Conservation (phyloP, 2,113 vertebrate genomes). For the Proterorhinus semilunaris region DNA sequence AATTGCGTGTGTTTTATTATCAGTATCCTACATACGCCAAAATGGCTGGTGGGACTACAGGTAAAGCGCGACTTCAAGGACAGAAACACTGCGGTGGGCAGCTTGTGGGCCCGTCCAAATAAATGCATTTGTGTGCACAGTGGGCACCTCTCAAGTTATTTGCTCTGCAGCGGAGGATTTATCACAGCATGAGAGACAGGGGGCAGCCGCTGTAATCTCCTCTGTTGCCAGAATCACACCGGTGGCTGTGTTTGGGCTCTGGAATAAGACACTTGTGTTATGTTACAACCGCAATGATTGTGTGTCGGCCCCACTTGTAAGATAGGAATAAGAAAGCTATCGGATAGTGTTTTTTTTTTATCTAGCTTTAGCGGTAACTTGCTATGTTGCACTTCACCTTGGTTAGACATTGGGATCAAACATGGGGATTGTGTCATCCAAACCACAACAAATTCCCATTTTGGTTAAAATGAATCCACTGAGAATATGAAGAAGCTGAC, state of each 20-base stretch:
- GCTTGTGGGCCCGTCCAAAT: conserved; percentile 35
- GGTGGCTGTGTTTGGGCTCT: background rate
- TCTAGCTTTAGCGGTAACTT: too few species aligned
- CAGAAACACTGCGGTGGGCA: conserved; percentile 18
- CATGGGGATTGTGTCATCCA: too few species aligned
- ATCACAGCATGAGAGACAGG: conserved; percentile 14
- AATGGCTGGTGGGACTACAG: conserved; percentile 20
- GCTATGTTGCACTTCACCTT: too few species aligned
- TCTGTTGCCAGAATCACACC: conserved; percentile 30
- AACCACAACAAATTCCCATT: too few species aligned
- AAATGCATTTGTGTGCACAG: conserved; percentile 24
- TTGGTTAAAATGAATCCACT: too few species aligned
- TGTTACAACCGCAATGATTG: background rate
- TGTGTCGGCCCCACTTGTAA: background rate
- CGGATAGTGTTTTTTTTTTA: background rate
- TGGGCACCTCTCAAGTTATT: conserved; percentile 41
- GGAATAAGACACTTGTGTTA: background rate
- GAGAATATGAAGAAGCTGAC: too few species aligned
- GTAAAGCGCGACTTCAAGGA: conserved; percentile 42
- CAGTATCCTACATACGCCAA: conserved; percentile 34
- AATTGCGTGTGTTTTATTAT: too few species aligned
- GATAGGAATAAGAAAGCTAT: background rate
- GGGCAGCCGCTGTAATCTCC: conserved; percentile 32
- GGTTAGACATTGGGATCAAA: too few species aligned
- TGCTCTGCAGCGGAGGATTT: conserved; percentile 32